Conservation (phyloP, 2,888 invertebrate species). For the Operophtera brumata region DNA sequence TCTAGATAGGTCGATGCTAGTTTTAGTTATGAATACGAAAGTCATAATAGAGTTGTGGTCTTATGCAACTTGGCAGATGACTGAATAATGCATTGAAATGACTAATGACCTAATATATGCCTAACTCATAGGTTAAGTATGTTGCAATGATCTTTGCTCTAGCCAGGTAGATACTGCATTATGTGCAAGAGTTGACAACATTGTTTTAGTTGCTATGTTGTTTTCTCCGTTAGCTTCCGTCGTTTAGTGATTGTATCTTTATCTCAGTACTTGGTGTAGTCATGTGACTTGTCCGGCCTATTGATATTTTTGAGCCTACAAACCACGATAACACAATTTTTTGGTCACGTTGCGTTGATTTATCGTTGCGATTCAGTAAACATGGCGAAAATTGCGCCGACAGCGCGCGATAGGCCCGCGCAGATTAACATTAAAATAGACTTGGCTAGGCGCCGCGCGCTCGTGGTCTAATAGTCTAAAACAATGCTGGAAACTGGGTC, state of each 20-base stretch:
- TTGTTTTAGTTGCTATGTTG: no score
- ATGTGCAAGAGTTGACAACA: no score
- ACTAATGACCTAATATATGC: not conserved
- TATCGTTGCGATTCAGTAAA: slow-evolving; percentile 50
- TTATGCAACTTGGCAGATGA: slow-evolving; percentile 3
- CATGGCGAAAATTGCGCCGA: slow-evolving; percentile 70
- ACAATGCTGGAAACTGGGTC: slow-evolving; percentile 76
- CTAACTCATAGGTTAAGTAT: not conserved
- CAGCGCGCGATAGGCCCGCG: slow-evolving; percentile 52
- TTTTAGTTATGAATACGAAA: slow-evolving; percentile 2
- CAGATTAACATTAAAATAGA: slow-evolving; percentile 76
- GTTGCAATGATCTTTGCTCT: not conserved
- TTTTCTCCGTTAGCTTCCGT: no score
- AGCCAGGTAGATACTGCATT: not conserved
- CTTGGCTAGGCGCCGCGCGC: slow-evolving; percentile 72
- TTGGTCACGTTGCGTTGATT: slow-evolving; percentile 6
- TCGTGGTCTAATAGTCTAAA: slow-evolving; percentile 49
- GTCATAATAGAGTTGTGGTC: not conserved
- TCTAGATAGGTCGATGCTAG: slow-evolving; percentile 5
- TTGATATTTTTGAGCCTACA: not conserved
- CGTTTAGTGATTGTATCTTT: no score
- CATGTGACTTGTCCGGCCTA: not conserved
- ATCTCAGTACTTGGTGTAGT: not conserved
- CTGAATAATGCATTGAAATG: not conserved
- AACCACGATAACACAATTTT: not conserved